These are phyloP conservation scores for Amphiprion clarkii DNA, from an alignment of 2,797 vertebrate species.

Conservation along the genomic window DNA sequence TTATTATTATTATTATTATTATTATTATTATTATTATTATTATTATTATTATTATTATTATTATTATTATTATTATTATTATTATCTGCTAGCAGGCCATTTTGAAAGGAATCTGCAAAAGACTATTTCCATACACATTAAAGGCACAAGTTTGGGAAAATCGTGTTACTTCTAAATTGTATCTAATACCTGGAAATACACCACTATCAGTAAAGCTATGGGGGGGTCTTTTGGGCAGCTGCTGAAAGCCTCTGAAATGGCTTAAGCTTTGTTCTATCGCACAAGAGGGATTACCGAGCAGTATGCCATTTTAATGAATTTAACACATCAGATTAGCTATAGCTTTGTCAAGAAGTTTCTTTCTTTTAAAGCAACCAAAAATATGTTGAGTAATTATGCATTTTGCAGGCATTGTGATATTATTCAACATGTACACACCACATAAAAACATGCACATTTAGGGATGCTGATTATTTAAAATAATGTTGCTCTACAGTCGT, in stretches of 20 bases:
- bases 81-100: constrained; percentile 16
- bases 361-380: constrained; percentile 15
- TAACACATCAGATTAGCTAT: constrained; percentile 16
- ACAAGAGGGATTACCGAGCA: constrained; percentile 24
- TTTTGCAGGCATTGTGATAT: constrained; percentile 26
- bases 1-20: no score
- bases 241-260: constrained; percentile 3
- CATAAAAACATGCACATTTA: constrained; percentile 3
- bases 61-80: no score
- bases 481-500: constrained; percentile 16
- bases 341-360: constrained; percentile 8
- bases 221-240: constrained; percentile 2
- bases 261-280: constrained; percentile 20
- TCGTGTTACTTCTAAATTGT: neutral
- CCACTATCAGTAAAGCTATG: neutral
- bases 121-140: neutral
- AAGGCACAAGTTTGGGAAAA: constrained; percentile 5
- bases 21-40: no score
- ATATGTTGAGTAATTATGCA: constrained; percentile 17
- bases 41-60: no score
- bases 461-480: constrained; percentile 17
- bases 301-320: constrained; percentile 14
- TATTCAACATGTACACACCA: neutral
- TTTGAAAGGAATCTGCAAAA: constrained; percentile 16
- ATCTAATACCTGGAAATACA: constrained; percentile 13